Evolutionary conservation across 1,140 invertebrate species (phyloP).

Genomic region (Sesamia nonagrioides): DNA sequence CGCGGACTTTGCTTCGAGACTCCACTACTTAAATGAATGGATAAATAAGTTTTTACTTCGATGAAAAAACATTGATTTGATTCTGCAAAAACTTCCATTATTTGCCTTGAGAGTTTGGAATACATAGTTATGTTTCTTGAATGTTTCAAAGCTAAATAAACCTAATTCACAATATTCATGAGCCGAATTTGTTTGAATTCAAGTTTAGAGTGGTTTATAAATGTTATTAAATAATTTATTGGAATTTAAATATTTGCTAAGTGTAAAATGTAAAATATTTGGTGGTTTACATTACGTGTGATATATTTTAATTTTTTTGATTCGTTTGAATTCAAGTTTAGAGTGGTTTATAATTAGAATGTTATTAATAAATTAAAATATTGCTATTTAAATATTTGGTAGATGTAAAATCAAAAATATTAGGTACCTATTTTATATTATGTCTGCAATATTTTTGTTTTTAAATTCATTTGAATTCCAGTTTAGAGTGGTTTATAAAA

Average conservation of each 20-base stretch:
- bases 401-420: no score
- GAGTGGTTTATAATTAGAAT: conserved; percentile 3
- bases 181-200: not conserved
- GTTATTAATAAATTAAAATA: not conserved
- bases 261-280: no score
- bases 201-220: not conserved
- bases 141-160: not conserved
- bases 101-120: not conserved
- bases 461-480: not conserved
- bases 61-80: conserved; percentile 36
- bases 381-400: not conserved
- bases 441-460: no score
- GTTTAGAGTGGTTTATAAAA: not conserved
- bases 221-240: not conserved
- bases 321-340: not conserved
- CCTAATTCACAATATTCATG: not conserved
- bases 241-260: not conserved
- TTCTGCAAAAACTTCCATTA: conserved; percentile 17
- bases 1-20: not conserved
- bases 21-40: conserved; percentile 4
- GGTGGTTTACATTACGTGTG: no score
- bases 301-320: no score
- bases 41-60: conserved; percentile 28
- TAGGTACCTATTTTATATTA: no score
- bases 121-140: not conserved